These are phyloP conservation scores for Crotalus viridis DNA, from an alignment of 2,113 vertebrate genomes.

Conservation along the genomic window DNA sequence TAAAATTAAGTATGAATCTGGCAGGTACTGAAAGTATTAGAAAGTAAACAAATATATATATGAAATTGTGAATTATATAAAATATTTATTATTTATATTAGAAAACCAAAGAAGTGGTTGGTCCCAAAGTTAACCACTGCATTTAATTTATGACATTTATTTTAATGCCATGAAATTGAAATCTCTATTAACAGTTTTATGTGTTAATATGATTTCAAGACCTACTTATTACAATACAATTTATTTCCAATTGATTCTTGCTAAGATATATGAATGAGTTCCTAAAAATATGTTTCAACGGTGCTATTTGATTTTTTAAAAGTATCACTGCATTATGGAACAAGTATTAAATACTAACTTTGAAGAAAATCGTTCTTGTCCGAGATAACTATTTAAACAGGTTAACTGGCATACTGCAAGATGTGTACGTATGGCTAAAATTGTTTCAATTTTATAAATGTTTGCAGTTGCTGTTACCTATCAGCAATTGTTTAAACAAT, in stretches of 20 bases:
- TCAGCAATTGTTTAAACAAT: neutral
- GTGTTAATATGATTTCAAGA: accelerated
- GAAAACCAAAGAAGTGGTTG: neutral
- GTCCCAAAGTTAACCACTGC: neutral
- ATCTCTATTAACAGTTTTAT: accelerated
- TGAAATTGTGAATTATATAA: neutral
- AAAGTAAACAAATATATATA: neutral
- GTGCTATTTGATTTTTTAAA: accelerated
- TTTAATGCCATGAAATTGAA: accelerated
- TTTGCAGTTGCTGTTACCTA: neutral
- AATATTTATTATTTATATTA: accelerated
- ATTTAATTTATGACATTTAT: neutral
- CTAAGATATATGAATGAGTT: neutral
- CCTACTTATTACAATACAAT: neutral
- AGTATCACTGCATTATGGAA: no score
- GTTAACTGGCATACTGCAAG: accelerated
- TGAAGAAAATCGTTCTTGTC: accelerated
- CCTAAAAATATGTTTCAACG: neutral
- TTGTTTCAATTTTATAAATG: neutral
- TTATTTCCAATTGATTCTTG: neutral
- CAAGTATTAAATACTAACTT: accelerated
- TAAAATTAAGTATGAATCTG: neutral
- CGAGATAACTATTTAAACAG: accelerated
- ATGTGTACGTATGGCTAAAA: neutral
- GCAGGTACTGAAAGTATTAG: neutral